Conservation (phyloP, 2,113 vertebrate species). For the Ciconia stormi region DNA sequence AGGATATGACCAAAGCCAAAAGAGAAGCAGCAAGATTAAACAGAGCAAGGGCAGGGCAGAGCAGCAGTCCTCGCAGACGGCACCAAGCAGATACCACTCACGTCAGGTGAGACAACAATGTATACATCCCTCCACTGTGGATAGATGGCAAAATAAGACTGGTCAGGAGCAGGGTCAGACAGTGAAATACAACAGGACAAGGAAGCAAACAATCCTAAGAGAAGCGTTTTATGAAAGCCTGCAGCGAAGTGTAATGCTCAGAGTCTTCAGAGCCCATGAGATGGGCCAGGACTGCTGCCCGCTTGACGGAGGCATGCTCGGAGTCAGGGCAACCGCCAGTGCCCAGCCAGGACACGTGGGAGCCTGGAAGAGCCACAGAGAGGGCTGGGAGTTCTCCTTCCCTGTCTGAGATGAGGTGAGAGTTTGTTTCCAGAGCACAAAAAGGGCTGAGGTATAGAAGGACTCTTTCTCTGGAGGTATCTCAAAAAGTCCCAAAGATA, state of each 20-base stretch:
- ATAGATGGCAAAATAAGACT: not conserved
- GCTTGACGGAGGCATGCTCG: not conserved
- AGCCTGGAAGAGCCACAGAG: not conserved
- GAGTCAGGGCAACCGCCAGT: fast-evolving
- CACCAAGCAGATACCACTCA: not conserved
- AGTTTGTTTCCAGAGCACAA: not conserved
- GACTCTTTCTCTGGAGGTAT: not conserved
- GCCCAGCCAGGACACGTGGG: fast-evolving
- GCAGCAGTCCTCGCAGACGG: not conserved
- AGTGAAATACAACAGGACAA: not conserved
- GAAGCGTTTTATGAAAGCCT: not conserved
- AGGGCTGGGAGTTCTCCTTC: not conserved
- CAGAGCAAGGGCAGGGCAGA: not conserved
- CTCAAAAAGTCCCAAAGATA: not conserved
- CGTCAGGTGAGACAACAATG: not conserved
- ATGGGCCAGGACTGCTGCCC: not conserved
- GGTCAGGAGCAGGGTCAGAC: not conserved
- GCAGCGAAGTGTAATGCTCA: not conserved
- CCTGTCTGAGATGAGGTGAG: not conserved
- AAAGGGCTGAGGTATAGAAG: not conserved
- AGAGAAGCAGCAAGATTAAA: not conserved
- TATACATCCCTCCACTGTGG: not conserved
- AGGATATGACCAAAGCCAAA: not conserved
- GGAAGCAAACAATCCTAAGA: not conserved
- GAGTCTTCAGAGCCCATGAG: not conserved